phyloP scores from a whole-genome alignment of 2,113 vertebrate species.

The Neodontobutis hainanensis region DNA sequence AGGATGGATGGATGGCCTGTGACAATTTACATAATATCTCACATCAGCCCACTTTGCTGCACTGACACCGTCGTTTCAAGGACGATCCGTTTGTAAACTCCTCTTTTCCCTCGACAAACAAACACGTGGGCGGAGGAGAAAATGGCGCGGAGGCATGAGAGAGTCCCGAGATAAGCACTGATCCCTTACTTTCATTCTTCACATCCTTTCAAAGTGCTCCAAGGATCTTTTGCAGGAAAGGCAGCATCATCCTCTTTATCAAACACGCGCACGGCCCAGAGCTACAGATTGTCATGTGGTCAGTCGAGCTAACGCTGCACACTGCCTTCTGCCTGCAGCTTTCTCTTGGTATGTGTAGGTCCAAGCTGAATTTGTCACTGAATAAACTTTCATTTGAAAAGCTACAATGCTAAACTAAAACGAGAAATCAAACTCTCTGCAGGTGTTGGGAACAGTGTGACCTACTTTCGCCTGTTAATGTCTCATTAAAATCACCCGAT shows the following conservation, averaged over 20 bases:
- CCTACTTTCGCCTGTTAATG: constrained; percentile 2
- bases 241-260: constrained; percentile 4
- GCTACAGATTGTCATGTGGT: constrained; percentile 36
- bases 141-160: constrained; percentile 1
- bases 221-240: constrained; percentile 29
- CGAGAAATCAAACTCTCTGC: not conserved
- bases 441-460: constrained; percentile 10
- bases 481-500: constrained; percentile 1
- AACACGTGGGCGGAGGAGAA: constrained; percentile 6
- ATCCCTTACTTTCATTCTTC: constrained; percentile 30
- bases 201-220: constrained; percentile 25
- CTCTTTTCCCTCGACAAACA: constrained; percentile 12
- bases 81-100: constrained; percentile 19
- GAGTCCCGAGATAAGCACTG: constrained; percentile 53
- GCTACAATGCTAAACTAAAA: not conserved
- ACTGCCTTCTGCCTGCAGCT: constrained; percentile 14
- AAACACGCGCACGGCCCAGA: constrained; percentile 14
- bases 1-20: too few relatives aligned
- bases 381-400: not conserved
- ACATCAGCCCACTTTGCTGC: not conserved
- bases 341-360: not conserved
- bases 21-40: constrained; percentile 41
- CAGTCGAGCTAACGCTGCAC: not conserved
- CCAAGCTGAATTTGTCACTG: not conserved
- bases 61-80: constrained; percentile 1